A percentile compares a stretch with the other conserved stretches of the same genome.
phyloP scores from a whole-genome alignment of 2,113 vertebrate species.

The Tenrec ecaudatus region DNA sequence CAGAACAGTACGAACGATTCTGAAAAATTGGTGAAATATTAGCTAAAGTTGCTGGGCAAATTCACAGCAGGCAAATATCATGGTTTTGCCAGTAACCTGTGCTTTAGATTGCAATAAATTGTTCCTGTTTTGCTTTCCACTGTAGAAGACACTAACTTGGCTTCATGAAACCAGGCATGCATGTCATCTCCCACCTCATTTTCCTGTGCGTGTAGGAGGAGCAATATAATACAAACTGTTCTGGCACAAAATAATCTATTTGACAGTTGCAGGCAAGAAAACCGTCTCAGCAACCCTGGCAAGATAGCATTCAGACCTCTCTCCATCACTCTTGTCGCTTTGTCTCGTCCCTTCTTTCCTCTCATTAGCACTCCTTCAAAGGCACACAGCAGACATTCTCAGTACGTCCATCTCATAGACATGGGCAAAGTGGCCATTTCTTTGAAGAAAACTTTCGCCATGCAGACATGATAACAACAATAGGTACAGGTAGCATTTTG shows the following conservation, averaged over 20 bases:
- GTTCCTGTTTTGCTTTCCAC: conserved; percentile 79
- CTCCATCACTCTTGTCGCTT: conserved; percentile 63
- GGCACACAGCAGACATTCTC: conserved; percentile 45
- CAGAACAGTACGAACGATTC: conserved; percentile 60
- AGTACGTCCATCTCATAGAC: neutral
- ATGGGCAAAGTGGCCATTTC: neutral
- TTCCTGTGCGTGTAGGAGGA: conserved; percentile 77
- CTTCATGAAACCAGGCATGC: conserved; percentile 70
- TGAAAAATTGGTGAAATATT: conserved; percentile 67
- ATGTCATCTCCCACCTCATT: conserved; percentile 83
- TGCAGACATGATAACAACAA: neutral
- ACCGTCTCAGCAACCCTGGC: conserved; percentile 70
- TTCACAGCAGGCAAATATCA: conserved; percentile 70
- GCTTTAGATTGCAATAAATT: conserved; percentile 77
- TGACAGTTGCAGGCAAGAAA: conserved; percentile 79
- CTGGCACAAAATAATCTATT: conserved; percentile 79
- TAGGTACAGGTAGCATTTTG: conserved; percentile 36
- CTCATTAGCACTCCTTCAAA: conserved; percentile 48
- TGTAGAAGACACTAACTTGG: conserved; percentile 79
- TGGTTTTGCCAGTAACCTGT: conserved; percentile 69
- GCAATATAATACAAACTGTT: conserved; percentile 81
- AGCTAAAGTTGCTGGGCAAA: conserved; percentile 56
- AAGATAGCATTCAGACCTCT: conserved; percentile 55
- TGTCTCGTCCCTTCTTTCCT: conserved; percentile 48
- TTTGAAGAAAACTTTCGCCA: conserved; percentile 56